Base-by-base conservation (phyloP, 2,797 vertebrate genomes). In the Xenopus petersii region DNA sequence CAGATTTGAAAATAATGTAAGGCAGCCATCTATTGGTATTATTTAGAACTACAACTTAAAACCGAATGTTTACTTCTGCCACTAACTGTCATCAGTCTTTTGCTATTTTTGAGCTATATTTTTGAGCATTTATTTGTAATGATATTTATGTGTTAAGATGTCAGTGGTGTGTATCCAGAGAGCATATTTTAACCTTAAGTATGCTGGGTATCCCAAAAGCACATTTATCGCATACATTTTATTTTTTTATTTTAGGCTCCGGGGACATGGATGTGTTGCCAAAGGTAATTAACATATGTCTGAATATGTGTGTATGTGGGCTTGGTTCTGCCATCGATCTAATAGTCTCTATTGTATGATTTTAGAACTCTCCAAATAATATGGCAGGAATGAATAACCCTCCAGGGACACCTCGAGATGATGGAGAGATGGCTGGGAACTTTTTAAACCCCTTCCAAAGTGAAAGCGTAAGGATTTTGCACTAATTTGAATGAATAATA, bases 371-470 rank as follows among this genome's bases (percentile, higher is more conserved):
- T 81, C 95, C 95, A 66, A 94, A 94, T 86, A 93, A 95, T 82
- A 92, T 96, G 93, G 93, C 91, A 72, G 93, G 94, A 82, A 93
- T 96, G 93, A 94, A 92, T 88, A 97, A 94, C 85, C 93, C 94
- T 75, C 95, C 94, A 0, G 95, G 95, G 64, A 95, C 95, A 82
- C 94, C 94, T 47, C 89, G 94, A 62, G 95, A 96, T 21, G 95
- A 98, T 33, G 89, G 94, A 70, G 95, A 97, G 86, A 94, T 96
- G 94, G 90, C 88, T 71, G 92, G 93, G 75, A 95, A 94, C 85
- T 97, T 96, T 89, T 89, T 96, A 84, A 95, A 95, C 87, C 94
- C 94, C 85, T 96, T 96, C 93, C 94, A 94, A 91, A 95, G 93
- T 74, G 94, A 97, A 95, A 96, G 95, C 89, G 94, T 95, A 87